These are phyloP conservation scores for Penaeus vannamei DNA, from an alignment of 1,140 invertebrate genomes.

Conservation along the genomic window DNA sequence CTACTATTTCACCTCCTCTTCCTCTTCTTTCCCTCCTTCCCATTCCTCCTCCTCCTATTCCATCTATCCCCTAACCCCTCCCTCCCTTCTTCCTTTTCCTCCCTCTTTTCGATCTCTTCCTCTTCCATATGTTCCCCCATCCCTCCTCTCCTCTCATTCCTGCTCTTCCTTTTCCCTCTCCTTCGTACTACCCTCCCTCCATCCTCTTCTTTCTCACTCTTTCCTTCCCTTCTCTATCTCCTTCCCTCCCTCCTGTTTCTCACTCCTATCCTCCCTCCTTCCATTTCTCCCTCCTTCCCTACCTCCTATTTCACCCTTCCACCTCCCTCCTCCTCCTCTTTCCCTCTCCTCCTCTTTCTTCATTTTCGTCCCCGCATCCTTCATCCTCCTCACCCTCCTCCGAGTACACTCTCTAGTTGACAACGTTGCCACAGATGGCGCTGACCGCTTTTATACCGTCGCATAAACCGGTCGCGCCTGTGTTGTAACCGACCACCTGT, in stretches of 20 bases:
- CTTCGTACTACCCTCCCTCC: neutral
- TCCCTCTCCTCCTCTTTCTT: neutral
- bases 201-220: neutral
- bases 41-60: neutral
- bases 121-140: neutral
- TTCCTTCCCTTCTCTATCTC: neutral
- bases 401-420: too few relatives aligned
- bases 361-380: too few relatives aligned
- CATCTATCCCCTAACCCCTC: neutral
- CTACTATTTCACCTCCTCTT: neutral
- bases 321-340: neutral
- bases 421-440: neutral
- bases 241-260: neutral
- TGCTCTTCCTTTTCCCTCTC: neutral
- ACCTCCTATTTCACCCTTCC: neutral
- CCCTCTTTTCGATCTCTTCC: neutral
- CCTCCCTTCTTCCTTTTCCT: neutral
- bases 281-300: neutral
- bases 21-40: neutral
- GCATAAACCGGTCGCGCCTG: too few relatives aligned
- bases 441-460: neutral
- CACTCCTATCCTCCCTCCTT: neutral
- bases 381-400: too few relatives aligned
- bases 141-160: neutral
- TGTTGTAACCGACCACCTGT: too few relatives aligned